phyloP scores from a whole-genome alignment of 2,797 vertebrate genomes.

The Peromyscus attwateri region DNA sequence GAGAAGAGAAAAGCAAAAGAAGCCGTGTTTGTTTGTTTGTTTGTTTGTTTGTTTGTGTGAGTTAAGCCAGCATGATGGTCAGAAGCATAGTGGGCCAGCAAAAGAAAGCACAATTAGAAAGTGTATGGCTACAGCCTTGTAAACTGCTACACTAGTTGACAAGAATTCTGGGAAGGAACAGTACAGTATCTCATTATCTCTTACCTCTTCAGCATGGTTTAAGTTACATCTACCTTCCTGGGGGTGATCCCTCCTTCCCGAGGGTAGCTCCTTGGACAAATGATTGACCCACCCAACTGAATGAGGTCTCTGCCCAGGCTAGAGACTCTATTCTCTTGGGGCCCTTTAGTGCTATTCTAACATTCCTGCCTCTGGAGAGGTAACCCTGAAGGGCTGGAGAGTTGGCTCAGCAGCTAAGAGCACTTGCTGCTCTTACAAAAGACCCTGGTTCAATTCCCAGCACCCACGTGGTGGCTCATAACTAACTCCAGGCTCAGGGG shows the following conservation, averaged over 20 bases:
- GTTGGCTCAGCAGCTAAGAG: neutral
- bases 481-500: neutral
- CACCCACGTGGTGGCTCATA: neutral
- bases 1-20: neutral
- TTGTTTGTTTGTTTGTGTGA: neutral
- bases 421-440: neutral
- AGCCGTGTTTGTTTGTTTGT: neutral
- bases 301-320: neutral
- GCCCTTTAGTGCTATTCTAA: neutral
- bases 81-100: no score
- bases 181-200: neutral
- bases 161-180: neutral
- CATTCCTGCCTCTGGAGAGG: neutral
- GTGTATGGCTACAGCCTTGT: neutral
- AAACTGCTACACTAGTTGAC: neutral
- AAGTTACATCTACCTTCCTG: neutral
- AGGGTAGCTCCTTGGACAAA: neutral
- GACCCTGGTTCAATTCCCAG: neutral
- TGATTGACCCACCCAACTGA: neutral
- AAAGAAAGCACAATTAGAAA: neutral
- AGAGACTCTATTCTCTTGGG: neutral
- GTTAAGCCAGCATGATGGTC: neutral
- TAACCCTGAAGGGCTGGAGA: neutral
- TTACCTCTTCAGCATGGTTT: neutral
- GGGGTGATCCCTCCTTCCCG: neutral